Conservation (phyloP, 2,113 vertebrate genomes). For the Balaeniceps rex region DNA sequence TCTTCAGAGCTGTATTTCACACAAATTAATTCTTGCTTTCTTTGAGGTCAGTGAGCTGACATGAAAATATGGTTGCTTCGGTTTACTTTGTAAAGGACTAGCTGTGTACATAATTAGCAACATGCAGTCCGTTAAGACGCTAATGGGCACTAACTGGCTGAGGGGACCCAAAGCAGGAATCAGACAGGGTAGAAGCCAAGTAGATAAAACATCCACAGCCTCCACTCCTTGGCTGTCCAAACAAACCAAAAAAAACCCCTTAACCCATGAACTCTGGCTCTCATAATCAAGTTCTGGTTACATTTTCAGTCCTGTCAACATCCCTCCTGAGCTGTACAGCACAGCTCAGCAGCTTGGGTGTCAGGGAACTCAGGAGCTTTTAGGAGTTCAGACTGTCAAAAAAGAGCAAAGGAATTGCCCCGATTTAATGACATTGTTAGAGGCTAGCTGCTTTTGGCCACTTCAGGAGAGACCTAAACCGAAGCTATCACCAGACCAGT, state of each 20-base stretch:
- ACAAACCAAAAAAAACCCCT: not conserved
- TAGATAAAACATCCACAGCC: not conserved
- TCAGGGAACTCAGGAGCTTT: not conserved
- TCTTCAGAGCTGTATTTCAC: not conserved
- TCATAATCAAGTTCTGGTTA: not conserved
- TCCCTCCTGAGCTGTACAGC: not conserved
- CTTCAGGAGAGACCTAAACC: not conserved
- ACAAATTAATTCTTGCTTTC: not conserved
- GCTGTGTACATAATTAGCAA: not conserved
- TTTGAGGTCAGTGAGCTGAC: not conserved
- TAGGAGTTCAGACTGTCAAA: not conserved
- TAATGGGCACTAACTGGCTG: not conserved
- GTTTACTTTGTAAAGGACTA: not conserved
- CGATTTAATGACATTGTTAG: not conserved
- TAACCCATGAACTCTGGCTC: not conserved
- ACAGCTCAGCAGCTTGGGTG: not conserved
- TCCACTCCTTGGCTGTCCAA: not conserved
- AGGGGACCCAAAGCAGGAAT: not conserved
- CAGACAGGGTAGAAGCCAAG: not conserved
- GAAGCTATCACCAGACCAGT: not conserved
- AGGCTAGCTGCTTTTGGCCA: not conserved
- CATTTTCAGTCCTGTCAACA: not conserved
- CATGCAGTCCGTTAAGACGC: not conserved
- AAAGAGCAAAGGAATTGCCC: not conserved
- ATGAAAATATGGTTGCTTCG: not conserved